Base-by-base conservation (phyloP, 2,888 invertebrate species). In the Gymnocheta viridis region DNA sequence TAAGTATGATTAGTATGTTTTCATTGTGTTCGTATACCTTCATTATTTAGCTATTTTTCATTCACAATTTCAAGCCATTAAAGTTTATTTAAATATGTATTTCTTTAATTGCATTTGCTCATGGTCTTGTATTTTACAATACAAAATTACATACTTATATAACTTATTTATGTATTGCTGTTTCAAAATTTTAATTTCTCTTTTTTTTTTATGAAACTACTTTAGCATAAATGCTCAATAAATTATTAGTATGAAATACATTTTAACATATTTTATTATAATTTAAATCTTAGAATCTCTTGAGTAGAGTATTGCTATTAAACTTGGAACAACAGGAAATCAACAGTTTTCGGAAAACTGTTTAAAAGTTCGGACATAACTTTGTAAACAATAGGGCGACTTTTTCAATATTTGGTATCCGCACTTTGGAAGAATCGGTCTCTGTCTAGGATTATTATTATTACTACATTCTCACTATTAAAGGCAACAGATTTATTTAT, bases 61-160 rank as follows among this genome's bases (percentile, higher is more conserved):
- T 49, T 77, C 58, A 35, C n/a, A 32, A 44, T 60, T 67, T 66
- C 4, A 56, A 32, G 32, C 17, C 12, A 76, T 32, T 4, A 32
- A 17, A 70, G 27, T 67, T 58, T 17, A 35, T 56, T 47, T 44
- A 19, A n/a, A n/a, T n/a, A n/a, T n/a, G n/a, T n/a, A 44, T 27
- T 27, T 64, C 10, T 5, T 56, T 58, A 27, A 54, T 29, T 44
- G 74, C 44, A 76, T 60, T 67, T 77, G 14, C 3, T 58, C 58
- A 77, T 47, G 14, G 67, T 58, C 58, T 67, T 58, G 58, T 67
- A 67, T 58, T 60, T 19, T 7, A 12, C 22, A 14, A 60, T 69
- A 64, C 35, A 58, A 69, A n/a, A n/a, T n/a, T n/a, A n/a, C n/a
- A 58, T 38, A 77, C 29, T 60, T 67, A 77, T 67, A 44, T 66